These are phyloP conservation scores for Polypedilum vanderplanki DNA, from an alignment of 1,140 invertebrate genomes.

Conservation along the genomic window DNA sequence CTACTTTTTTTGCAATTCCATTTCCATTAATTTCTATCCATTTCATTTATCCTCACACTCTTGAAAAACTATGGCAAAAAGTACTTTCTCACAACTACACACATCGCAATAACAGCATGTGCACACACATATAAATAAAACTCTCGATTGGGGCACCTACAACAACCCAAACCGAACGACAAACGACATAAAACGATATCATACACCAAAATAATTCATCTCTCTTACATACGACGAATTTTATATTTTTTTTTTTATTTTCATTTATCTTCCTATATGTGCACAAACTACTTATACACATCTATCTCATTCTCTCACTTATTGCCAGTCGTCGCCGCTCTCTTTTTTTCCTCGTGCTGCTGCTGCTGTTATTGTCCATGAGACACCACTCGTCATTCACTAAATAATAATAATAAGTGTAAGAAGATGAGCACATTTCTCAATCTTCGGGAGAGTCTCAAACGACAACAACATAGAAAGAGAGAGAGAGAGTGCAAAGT, in stretches of 20 bases:
- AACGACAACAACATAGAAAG: too few species aligned
- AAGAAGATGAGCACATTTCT: too few species aligned
- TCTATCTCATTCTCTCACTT: too few species aligned
- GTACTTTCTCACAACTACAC: slow-evolving; percentile 7
- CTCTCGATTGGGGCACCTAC: neutral
- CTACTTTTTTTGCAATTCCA: neutral
- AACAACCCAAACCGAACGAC: neutral
- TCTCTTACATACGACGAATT: neutral
- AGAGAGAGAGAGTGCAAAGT: too few species aligned
- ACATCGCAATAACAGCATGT: neutral
- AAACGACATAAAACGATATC: neutral
- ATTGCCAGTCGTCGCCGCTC: too few species aligned
- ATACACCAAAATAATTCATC: neutral
- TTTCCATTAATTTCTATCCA: neutral
- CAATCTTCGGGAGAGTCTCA: too few species aligned
- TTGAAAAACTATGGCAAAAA: slow-evolving; percentile 13
- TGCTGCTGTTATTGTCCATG: neutral
- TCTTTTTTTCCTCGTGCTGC: neutral
- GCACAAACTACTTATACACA: too few species aligned
- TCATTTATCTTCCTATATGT: slow-evolving; percentile 2
- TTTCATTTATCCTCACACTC: slow-evolving; percentile 2
- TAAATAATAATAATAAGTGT: too few species aligned
- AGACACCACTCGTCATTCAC: neutral
- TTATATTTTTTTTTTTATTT: neutral
- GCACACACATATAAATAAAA: neutral